A percentile compares a stretch with the other conserved stretches of the same genome.
Conservation (phyloP, 64 coral and sea anemone genomes). For the Stylophora pistillata region DNA sequence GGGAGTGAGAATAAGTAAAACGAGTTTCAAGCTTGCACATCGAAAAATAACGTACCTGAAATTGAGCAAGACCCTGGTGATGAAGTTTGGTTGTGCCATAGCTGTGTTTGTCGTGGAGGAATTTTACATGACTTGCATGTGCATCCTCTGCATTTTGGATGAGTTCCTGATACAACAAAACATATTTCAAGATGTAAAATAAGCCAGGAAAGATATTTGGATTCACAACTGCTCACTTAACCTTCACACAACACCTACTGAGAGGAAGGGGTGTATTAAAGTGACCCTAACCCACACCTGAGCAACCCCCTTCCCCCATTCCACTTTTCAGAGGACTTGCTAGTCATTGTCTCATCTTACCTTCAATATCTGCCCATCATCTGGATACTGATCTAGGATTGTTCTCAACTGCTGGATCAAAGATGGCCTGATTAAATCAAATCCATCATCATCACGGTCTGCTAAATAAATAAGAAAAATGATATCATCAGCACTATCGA, state of each 20-base stretch:
- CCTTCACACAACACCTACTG: too few relatives aligned
- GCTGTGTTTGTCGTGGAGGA: slow-evolving; percentile 42
- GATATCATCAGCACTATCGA: background rate
- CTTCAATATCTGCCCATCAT: slow-evolving; percentile 80
- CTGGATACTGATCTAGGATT: slow-evolving; percentile 73
- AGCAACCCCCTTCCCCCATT: too few relatives aligned
- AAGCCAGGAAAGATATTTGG: too few relatives aligned
- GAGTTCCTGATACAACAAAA: slow-evolving; percentile 33
- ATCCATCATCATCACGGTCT: slow-evolving; percentile 37
- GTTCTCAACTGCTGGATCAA: slow-evolving; percentile 74
- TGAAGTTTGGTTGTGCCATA: slow-evolving; percentile 42
- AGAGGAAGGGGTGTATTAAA: too few relatives aligned
- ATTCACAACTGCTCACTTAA: too few relatives aligned
- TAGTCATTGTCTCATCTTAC: background rate
- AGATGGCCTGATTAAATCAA: slow-evolving; percentile 61
- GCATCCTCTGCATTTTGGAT: slow-evolving; percentile 78
- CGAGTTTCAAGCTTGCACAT: background rate
- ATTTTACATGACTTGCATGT: slow-evolving; percentile 52
- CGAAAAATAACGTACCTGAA: slow-evolving; percentile 31
- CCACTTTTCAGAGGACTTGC: background rate
- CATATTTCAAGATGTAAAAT: background rate
- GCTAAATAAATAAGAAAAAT: background rate
- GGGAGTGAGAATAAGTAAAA: too few relatives aligned
- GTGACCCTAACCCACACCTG: too few relatives aligned
- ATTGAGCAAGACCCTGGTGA: slow-evolving; percentile 12